These are phyloP conservation scores for Austrolebias charrua DNA, from an alignment of 2,797 vertebrate species.

Conservation along the genomic window DNA sequence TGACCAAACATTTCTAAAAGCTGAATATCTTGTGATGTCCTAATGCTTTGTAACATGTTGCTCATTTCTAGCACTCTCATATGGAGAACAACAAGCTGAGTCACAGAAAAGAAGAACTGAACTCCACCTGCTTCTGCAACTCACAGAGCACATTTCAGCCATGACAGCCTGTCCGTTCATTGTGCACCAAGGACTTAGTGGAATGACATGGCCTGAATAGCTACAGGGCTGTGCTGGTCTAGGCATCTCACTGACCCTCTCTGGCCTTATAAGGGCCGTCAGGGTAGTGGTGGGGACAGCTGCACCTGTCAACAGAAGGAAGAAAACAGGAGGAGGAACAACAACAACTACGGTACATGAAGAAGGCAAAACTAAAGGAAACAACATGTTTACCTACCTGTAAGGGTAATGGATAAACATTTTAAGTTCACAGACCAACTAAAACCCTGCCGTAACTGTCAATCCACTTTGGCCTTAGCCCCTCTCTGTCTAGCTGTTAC, in stretches of 20 bases:
- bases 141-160: slow-evolving; percentile 71
- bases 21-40: neutral
- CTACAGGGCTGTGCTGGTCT: slow-evolving; percentile 72
- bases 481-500: no score
- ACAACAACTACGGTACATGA: no score
- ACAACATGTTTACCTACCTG: slow-evolving; percentile 67
- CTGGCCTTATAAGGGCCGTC: slow-evolving; percentile 74
- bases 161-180: slow-evolving; percentile 71
- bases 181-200: slow-evolving; percentile 71
- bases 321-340: slow-evolving; percentile 58
- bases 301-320: slow-evolving; percentile 82
- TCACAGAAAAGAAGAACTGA: slow-evolving; percentile 61
- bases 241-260: slow-evolving; percentile 71
- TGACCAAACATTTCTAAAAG: slow-evolving; percentile 8
- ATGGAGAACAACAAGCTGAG: slow-evolving; percentile 10
- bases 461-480: no score
- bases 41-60: neutral
- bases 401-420: slow-evolving; percentile 34
- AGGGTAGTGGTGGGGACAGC: slow-evolving; percentile 60
- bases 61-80: slow-evolving; percentile 4
- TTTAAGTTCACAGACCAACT: slow-evolving; percentile 41
- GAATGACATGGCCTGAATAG: slow-evolving; percentile 75
- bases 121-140: slow-evolving; percentile 72
- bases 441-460: neutral
- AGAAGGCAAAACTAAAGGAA: slow-evolving; percentile 66